phyloP scores from a whole-genome alignment of 1,140 invertebrate species.

The Thaumetopoea pityocampa region DNA sequence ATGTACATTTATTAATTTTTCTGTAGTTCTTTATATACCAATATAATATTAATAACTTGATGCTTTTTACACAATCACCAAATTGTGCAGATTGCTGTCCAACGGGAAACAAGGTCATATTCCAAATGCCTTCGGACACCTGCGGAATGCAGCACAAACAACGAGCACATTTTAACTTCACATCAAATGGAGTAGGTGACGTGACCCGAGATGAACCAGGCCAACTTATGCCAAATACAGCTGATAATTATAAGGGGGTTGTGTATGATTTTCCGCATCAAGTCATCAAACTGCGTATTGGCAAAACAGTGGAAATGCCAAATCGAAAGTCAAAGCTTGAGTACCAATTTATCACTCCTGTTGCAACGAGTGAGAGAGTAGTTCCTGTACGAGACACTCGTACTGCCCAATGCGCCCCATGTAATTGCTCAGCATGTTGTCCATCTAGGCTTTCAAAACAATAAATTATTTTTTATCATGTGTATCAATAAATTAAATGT shows the following conservation, averaged over 20 bases:
- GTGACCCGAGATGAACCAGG: constrained; percentile 51
- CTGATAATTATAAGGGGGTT: constrained; percentile 46
- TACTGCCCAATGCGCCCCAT: constrained; percentile 48
- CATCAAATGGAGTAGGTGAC: constrained; percentile 54
- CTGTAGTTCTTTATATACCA: no score
- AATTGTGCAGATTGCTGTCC: constrained; percentile 67
- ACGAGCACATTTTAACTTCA: constrained; percentile 55
- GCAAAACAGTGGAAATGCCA: constrained; percentile 54
- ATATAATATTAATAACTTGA: no score
- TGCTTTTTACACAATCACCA: constrained; percentile 21
- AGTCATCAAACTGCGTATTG: constrained; percentile 62
- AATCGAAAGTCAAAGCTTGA: constrained; percentile 60
- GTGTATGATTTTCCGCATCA: constrained; percentile 57
- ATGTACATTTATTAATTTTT: no score
- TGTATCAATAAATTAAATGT: constrained; percentile 13
- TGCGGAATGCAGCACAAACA: constrained; percentile 55
- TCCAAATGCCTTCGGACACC: constrained; percentile 56
- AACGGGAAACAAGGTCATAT: constrained; percentile 62
- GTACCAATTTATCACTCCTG: constrained; percentile 63
- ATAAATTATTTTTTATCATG: constrained; percentile 7
- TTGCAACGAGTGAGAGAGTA: constrained; percentile 33
- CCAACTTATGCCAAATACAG: constrained; percentile 38
- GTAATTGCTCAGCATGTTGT: constrained; percentile 37
- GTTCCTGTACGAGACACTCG: constrained; percentile 51
- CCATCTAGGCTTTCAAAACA: constrained; percentile 15